A percentile compares a stretch with the other conserved stretches of the same genome.
These are phyloP conservation scores for Anguilla obscura DNA, from an alignment of 2,797 vertebrate genomes.

Conservation along the genomic window DNA sequence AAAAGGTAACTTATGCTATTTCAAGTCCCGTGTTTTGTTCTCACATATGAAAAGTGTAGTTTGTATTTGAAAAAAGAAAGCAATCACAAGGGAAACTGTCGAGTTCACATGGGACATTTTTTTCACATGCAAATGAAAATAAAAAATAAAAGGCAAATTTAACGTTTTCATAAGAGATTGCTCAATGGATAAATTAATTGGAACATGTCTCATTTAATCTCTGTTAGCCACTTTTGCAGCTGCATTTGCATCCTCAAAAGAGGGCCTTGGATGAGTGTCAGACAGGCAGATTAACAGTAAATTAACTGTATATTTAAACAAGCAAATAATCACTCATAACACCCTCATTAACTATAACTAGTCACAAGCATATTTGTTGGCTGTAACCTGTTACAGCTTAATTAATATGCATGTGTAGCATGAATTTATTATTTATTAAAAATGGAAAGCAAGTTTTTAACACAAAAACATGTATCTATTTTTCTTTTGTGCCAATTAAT, in stretches of 20 bases:
- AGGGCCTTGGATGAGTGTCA: background rate
- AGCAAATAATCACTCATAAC: background rate
- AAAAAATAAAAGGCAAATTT: too few species aligned
- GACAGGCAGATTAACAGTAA: background rate
- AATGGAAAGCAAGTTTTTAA: background rate
- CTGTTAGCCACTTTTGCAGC: background rate
- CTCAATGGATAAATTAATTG: background rate
- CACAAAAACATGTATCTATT: background rate
- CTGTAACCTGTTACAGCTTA: background rate
- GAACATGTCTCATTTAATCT: background rate
- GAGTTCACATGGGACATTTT: too few species aligned
- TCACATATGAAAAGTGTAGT: too few species aligned
- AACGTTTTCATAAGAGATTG: too few species aligned
- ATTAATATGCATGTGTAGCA: background rate
- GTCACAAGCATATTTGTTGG: background rate
- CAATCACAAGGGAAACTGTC: too few species aligned
- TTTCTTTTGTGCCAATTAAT: background rate
- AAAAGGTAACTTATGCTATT: too few species aligned
- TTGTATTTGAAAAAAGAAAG: too few species aligned
- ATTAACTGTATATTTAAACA: background rate
- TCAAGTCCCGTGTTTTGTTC: too few species aligned
- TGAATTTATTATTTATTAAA: background rate
- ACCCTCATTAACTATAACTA: background rate
- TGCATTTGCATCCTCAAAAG: background rate
- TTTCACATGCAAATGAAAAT: too few species aligned